Percentiles rank a stretch among this genome's conserved stretches.
phyloP scores from a whole-genome alignment of 2,888 invertebrate species.

The Alitta virens region DNA sequence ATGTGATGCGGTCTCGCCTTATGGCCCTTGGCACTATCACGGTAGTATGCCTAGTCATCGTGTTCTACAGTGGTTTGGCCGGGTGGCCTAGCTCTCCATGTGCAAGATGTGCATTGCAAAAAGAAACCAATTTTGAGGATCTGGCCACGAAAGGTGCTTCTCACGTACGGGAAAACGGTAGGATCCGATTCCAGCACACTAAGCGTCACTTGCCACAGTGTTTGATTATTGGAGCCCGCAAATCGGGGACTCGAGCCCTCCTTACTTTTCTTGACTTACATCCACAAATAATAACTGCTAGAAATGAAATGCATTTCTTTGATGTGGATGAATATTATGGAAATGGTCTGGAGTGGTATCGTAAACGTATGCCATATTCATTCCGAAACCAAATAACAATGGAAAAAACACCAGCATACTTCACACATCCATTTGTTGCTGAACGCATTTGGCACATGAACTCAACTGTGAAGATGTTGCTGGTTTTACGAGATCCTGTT shows the following conservation, averaged over 20 bases:
- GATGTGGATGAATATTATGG: conserved; percentile 80
- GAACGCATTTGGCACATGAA: conserved; percentile 93
- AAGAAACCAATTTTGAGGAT: too few species aligned
- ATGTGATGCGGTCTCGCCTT: too few species aligned
- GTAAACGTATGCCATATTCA: conserved; percentile 83
- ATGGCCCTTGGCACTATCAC: too few species aligned
- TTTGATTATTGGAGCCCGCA: conserved; percentile 55
- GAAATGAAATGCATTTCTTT: conserved; percentile 94
- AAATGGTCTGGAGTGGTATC: conserved; percentile 90
- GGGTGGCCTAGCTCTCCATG: too few species aligned
- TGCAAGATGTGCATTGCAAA: too few species aligned
- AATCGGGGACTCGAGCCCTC: conserved; percentile 55
- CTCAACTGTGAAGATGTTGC: conserved; percentile 78
- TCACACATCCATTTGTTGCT: conserved; percentile 91
- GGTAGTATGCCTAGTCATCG: neutral
- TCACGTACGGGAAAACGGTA: neutral
- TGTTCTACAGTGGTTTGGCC: neutral
- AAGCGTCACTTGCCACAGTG: conserved; percentile 51
- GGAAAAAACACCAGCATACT: conserved; percentile 97
- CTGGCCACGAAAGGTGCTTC: too few species aligned
- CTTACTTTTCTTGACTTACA: conserved; percentile 50
- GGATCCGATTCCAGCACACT: conserved; percentile 18
- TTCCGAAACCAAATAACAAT: conserved; percentile 89
- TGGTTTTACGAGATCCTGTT: conserved; percentile 94
- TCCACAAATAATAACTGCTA: conserved; percentile 82